Conservation (phyloP, 1,140 invertebrate species). For the Macrotrachela quadricornifera region DNA sequence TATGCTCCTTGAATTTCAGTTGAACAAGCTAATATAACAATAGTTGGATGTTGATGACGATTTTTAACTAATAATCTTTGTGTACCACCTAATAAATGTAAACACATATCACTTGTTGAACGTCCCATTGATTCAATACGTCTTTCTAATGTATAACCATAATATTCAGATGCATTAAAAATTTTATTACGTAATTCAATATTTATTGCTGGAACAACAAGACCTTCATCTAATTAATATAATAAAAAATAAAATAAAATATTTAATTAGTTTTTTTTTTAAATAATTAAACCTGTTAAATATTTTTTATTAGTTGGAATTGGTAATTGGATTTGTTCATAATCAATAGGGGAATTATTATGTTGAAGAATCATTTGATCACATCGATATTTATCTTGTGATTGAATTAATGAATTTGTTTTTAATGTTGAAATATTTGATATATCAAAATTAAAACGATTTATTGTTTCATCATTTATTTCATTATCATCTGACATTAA, state of each 20-base stretch:
- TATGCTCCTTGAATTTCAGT: constrained; percentile 49
- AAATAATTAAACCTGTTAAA: constrained; percentile 14
- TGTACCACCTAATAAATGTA: constrained; percentile 49
- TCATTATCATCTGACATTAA: no score
- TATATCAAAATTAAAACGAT: no score
- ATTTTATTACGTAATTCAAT: constrained; percentile 42
- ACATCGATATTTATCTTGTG: constrained; percentile 39
- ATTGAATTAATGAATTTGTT: no score
- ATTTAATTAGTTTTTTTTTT: constrained; percentile 2
- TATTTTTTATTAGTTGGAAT: no score
- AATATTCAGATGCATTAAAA: constrained; percentile 41
- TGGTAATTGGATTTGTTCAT: constrained; percentile 49
- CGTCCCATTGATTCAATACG: constrained; percentile 50
- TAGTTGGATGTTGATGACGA: constrained; percentile 52
- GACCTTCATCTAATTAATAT: constrained; percentile 49
- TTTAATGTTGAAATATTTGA: no score
- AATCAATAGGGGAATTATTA: constrained; percentile 31
- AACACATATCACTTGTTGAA: constrained; percentile 50
- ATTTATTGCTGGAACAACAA: constrained; percentile 53
- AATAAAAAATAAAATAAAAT: no score
- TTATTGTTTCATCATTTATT: no score
- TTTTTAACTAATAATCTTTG: constrained; percentile 37
- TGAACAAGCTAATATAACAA: constrained; percentile 47
- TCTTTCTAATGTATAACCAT: constrained; percentile 44
- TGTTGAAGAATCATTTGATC: constrained; percentile 60